Conservation (phyloP, 1,140 invertebrate species). For the Telenomus remus region DNA sequence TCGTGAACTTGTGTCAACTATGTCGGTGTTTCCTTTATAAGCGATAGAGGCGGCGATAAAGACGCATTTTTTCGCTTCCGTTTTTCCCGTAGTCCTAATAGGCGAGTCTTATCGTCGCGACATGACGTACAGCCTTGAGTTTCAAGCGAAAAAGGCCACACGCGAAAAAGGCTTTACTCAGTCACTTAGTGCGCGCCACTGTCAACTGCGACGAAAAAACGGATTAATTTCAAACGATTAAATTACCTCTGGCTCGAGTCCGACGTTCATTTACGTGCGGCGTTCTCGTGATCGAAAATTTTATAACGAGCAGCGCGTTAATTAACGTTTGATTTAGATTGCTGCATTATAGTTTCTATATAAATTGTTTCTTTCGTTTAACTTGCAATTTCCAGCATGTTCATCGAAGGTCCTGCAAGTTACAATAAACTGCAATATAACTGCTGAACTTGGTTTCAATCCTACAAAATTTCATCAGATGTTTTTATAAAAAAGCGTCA, state of each 20-base stretch:
- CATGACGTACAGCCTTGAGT: conserved; percentile 57
- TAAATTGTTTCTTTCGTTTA: not conserved
- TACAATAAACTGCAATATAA: no score
- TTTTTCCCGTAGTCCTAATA: conserved; percentile 63
- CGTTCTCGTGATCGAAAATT: conserved; percentile 37
- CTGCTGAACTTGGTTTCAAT: no score
- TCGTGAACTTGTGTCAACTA: conserved; percentile 27
- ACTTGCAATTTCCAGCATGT: not conserved
- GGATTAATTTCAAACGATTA: conserved; percentile 51
- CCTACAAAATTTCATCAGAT: no score
- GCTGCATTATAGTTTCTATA: not conserved
- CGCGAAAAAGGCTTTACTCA: conserved; percentile 54
- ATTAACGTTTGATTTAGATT: conserved; percentile 32
- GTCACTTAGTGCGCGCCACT: conserved; percentile 31
- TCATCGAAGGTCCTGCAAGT: no score
- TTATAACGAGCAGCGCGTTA: conserved; percentile 30
- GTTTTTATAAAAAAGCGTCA: no score
- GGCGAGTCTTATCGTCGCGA: conserved; percentile 62
- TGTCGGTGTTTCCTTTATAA: conserved; percentile 28
- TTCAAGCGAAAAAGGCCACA: conserved; percentile 54
- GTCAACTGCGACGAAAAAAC: conserved; percentile 44
- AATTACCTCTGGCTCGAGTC: conserved; percentile 40
- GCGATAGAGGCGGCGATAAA: conserved; percentile 62
- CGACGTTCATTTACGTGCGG: conserved; percentile 33
- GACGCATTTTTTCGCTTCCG: conserved; percentile 61